Percentiles rank a stretch among this genome's conserved stretches.
Conservation (phyloP, 23 tunicate species). For the Halocynthia roretzi region DNA sequence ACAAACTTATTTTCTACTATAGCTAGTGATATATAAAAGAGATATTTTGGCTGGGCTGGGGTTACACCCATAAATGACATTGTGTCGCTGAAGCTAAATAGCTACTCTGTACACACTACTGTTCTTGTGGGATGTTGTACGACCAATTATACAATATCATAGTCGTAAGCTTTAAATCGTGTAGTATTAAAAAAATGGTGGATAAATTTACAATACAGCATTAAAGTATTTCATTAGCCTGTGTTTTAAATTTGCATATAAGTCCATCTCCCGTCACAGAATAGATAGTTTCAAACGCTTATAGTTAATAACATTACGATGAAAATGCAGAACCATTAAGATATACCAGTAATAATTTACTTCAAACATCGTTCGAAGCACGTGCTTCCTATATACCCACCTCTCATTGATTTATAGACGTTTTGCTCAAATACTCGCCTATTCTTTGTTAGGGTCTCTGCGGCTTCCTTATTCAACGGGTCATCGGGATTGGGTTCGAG, state of each 20-base stretch:
- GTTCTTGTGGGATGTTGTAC: too few relatives aligned
- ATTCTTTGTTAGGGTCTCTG: slow-evolving; percentile 76
- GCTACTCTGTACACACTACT: too few relatives aligned
- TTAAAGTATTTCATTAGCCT: neutral
- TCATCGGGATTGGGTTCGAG: slow-evolving; percentile 98
- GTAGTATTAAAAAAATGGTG: too few relatives aligned
- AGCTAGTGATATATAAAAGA: too few relatives aligned
- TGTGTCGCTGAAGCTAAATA: too few relatives aligned
- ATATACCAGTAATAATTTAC: neutral
- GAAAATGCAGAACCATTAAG: neutral
- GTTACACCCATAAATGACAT: too few relatives aligned
- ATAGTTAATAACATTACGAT: neutral
- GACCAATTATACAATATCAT: too few relatives aligned
- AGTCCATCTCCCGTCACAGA: too few relatives aligned
- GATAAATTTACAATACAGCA: too few relatives aligned
- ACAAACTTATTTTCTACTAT: too few relatives aligned
- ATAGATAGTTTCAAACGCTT: neutral
- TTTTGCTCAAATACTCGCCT: slow-evolving; percentile 88
- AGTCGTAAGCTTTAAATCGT: too few relatives aligned
- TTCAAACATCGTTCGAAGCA: slow-evolving; percentile 83
- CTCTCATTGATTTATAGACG: slow-evolving; percentile 84
- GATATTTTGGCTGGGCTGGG: too few relatives aligned
- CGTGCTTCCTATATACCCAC: slow-evolving; percentile 85
- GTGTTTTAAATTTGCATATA: neutral
- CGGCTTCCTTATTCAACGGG: slow-evolving; percentile 96